These are phyloP conservation scores for Andrena chrysosceles DNA, from an alignment of 2,888 invertebrate genomes.

Conservation along the genomic window DNA sequence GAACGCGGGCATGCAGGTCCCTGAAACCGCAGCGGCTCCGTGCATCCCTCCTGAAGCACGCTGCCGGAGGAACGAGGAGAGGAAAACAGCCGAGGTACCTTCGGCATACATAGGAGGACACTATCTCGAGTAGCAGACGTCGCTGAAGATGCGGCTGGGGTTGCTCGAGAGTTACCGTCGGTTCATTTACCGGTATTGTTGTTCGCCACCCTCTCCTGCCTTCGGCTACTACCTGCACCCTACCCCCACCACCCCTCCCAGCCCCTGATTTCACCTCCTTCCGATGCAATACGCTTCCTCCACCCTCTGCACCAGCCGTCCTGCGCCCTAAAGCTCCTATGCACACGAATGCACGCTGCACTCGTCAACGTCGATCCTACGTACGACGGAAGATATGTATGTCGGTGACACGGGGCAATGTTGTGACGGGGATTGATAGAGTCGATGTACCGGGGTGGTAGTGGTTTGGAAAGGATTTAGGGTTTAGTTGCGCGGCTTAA, in stretches of 20 bases:
- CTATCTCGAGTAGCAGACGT: conserved; percentile 75
- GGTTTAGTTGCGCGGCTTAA: conserved; percentile 40
- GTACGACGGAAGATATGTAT: conserved; percentile 17
- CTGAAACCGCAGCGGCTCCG: conserved; percentile 62
- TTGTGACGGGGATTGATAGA: conserved; percentile 38
- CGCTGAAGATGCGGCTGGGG: conserved; percentile 73
- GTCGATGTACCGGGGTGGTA: conserved; percentile 17
- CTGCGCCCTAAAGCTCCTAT: conserved; percentile 29
- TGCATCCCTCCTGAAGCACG: conserved; percentile 41
- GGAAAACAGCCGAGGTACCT: conserved; percentile 58
- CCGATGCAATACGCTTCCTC: conserved; percentile 31
- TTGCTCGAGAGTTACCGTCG: conserved; percentile 76
- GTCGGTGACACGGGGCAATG: conserved; percentile 40
- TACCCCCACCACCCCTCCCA: conserved; percentile 2
- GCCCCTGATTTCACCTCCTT: conserved; percentile 3
- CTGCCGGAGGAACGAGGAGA: conserved; percentile 40
- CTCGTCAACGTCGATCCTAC: conserved; percentile 12
- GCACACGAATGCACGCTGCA: conserved; percentile 10
- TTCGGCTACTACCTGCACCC: conserved; percentile 35
- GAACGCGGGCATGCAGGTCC: conserved; percentile 41
- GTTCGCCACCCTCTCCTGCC: conserved; percentile 62
- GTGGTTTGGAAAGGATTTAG: conserved; percentile 1
- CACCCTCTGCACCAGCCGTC: conserved; percentile 27
- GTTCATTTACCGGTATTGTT: conserved; percentile 83
- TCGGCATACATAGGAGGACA: conserved; percentile 62